These are phyloP conservation scores for Clostera curtula DNA, from an alignment of 2,888 invertebrate species.

Conservation along the genomic window DNA sequence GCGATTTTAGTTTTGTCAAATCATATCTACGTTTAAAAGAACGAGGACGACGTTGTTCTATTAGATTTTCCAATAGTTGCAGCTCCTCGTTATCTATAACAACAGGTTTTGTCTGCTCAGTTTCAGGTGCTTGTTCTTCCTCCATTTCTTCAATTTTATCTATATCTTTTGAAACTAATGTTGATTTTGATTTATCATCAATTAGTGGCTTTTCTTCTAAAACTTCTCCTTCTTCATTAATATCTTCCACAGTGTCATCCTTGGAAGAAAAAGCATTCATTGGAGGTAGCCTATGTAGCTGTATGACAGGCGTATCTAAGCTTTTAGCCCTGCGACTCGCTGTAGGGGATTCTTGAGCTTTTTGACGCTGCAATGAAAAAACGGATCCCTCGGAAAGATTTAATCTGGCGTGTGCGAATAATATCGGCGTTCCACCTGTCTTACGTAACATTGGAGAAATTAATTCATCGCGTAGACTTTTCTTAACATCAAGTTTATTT, in stretches of 20 bases:
- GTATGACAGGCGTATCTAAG: constrained; percentile 88
- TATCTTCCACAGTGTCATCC: constrained; percentile 88
- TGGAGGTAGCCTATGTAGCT: constrained; percentile 84
- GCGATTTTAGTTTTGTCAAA: constrained; percentile 54
- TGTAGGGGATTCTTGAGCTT: constrained; percentile 83
- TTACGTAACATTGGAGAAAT: constrained; percentile 82
- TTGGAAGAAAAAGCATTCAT: constrained; percentile 92
- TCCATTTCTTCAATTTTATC: constrained; percentile 72
- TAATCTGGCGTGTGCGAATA: constrained; percentile 86
- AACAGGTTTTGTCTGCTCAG: constrained; percentile 55
- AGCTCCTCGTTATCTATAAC: constrained; percentile 76
- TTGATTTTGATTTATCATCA: constrained; percentile 45
- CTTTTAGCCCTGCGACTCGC: constrained; percentile 87
- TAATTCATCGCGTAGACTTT: constrained; percentile 78
- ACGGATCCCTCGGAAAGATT: constrained; percentile 91
- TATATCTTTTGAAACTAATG: constrained; percentile 45
- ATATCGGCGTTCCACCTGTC: constrained; percentile 83
- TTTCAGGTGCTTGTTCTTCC: constrained; percentile 58
- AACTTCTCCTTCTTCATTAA: constrained; percentile 79
- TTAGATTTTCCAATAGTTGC: constrained; percentile 70
- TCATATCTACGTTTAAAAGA: constrained; percentile 68
- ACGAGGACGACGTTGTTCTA: constrained; percentile 63
- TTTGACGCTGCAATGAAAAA: constrained; percentile 84
- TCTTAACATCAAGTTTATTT: constrained; percentile 49
- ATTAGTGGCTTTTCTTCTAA: constrained; percentile 76